phyloP scores from a whole-genome alignment of 23 tunicate genomes.

The Aplidium turbinatum region DNA sequence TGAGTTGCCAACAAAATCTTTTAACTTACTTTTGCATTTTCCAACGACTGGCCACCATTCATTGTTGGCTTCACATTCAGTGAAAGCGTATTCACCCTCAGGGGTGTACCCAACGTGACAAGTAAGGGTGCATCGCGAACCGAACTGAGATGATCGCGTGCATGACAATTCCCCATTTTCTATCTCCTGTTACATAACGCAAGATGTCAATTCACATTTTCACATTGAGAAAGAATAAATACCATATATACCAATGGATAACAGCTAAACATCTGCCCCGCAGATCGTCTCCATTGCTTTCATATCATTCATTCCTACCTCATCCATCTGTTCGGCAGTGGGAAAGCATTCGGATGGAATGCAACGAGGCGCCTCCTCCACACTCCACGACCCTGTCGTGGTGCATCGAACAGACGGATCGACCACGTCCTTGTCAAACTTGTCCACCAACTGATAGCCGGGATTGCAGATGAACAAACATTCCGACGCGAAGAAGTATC shows the following conservation, averaged over 20 bases:
- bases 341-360: slow-evolving; percentile 39
- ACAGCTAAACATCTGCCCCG: no score
- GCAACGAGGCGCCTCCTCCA: slow-evolving; percentile 48
- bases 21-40: slow-evolving; percentile 59
- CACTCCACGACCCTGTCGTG: slow-evolving; percentile 59
- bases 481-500: slow-evolving; percentile 31
- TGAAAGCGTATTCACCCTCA: slow-evolving; percentile 2
- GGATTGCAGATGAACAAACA: slow-evolving; percentile 65
- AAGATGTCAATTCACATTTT: neutral
- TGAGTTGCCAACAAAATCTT: neutral
- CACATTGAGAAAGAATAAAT: no score
- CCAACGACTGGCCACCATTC: slow-evolving; percentile 75
- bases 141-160: slow-evolving; percentile 33
- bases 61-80: slow-evolving; percentile 35
- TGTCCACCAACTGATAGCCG: slow-evolving; percentile 52
- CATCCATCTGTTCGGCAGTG: slow-evolving; percentile 18
- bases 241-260: no score
- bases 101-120: slow-evolving; percentile 65
- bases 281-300: no score
- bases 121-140: slow-evolving; percentile 43
- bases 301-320: no score
- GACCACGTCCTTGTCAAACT: slow-evolving; percentile 12
- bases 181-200: neutral
- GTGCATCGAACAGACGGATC: slow-evolving; percentile 34
- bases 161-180: slow-evolving; percentile 46